Conservation (phyloP, 2,113 vertebrate genomes). For the Ophthalmolycus amberensis region DNA sequence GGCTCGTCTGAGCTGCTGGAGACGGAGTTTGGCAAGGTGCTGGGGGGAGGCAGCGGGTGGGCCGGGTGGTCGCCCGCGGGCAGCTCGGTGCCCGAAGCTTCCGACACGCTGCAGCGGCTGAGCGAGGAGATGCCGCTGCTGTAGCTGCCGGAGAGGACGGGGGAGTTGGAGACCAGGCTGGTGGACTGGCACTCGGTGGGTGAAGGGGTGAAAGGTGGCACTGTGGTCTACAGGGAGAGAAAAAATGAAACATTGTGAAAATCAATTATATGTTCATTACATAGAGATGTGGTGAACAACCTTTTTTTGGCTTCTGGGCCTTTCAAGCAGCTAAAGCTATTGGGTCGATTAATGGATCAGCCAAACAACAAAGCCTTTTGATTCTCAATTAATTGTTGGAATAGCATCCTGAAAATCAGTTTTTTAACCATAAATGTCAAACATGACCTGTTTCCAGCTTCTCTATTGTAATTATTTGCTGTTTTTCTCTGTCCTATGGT, state of each 20-base stretch:
- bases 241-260: background rate
- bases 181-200: conserved; percentile 94
- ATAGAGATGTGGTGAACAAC: background rate
- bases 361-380: background rate
- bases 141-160: conserved; percentile 94
- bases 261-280: background rate
- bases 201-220: conserved; percentile 92
- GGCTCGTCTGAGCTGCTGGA: conserved; percentile 89
- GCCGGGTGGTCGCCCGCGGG: conserved; percentile 80
- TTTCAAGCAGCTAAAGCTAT: background rate
- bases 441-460: background rate
- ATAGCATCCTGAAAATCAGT: too few species aligned
- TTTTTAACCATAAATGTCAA: background rate
- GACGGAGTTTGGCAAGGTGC: conserved; percentile 79
- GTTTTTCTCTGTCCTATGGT: background rate
- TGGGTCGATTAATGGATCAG: background rate
- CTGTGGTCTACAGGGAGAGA: conserved; percentile 80
- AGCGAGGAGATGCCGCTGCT: conserved; percentile 98
- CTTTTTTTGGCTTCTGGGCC: background rate
- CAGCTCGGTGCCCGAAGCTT: conserved; percentile 93
- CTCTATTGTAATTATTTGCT: background rate
- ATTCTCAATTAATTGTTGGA: background rate
- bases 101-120: conserved; percentile 95
- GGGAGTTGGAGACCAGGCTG: conserved; percentile 92
- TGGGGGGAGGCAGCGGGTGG: conserved; percentile 76